A percentile compares a stretch with the other conserved stretches of the same genome.
phyloP scores from a whole-genome alignment of 2,113 vertebrate species.

The Ictalurus punctatus region DNA sequence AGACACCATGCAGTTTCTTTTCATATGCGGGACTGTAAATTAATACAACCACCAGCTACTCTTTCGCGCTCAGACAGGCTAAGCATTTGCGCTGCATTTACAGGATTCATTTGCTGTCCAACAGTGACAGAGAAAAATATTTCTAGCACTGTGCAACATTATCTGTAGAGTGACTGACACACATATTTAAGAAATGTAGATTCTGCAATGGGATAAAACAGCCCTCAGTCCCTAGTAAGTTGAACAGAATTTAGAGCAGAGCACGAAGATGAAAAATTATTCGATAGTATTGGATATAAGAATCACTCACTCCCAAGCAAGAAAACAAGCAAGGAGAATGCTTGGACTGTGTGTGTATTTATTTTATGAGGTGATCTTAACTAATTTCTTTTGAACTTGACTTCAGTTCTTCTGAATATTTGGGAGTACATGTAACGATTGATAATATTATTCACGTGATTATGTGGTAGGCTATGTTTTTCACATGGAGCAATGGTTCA shows the following conservation, averaged over 20 bases:
- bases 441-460: no score
- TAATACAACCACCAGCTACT: background rate
- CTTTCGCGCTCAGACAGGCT: background rate
- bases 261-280: background rate
- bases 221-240: background rate
- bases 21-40: background rate
- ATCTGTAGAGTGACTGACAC: background rate
- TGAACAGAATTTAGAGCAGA: background rate
- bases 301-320: background rate
- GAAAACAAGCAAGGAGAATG: background rate
- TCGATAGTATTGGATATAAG: background rate
- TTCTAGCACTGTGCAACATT: background rate
- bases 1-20: background rate
- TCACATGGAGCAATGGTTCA: no score
- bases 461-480: no score
- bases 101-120: background rate
- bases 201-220: background rate
- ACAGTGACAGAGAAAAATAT: background rate
- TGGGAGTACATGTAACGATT: no score
- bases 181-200: background rate
- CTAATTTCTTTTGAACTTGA: no score
- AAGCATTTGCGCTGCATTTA: background rate
- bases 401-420: no score
- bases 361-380: no score
- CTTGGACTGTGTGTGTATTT: background rate